These are phyloP conservation scores for Platorchestia sp. DNA, from an alignment of 1,140 invertebrate species.

Conservation along the genomic window DNA sequence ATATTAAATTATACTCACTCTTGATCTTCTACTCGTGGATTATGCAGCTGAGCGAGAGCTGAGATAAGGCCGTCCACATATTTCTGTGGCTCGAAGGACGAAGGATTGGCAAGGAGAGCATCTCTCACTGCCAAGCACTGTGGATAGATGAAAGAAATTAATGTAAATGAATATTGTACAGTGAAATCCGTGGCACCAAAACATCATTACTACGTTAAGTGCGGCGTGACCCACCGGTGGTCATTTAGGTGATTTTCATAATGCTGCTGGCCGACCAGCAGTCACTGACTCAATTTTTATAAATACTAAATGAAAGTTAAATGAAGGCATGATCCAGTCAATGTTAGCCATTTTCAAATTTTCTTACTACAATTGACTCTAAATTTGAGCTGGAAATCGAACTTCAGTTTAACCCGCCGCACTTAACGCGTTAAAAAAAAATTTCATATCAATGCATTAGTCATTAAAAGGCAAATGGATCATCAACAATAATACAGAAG, in stretches of 20 bases:
- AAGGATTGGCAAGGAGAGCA: not conserved
- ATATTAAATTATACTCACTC: not conserved
- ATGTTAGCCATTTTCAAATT: too few relatives aligned
- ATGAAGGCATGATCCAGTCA: too few relatives aligned
- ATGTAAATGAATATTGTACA: not conserved
- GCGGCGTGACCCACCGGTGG: too few relatives aligned
- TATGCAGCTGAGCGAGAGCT: not conserved
- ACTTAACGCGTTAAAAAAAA: too few relatives aligned
- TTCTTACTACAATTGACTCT: too few relatives aligned
- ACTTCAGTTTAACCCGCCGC: too few relatives aligned
- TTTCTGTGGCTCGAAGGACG: conserved; percentile 16
- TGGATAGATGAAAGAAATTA: not conserved
- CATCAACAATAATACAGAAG: not conserved
- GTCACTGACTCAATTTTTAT: too few relatives aligned
- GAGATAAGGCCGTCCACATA: conserved; percentile 57
- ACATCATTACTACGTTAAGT: not conserved
- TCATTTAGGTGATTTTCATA: too few relatives aligned
- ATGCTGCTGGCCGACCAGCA: too few relatives aligned
- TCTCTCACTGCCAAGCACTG: conserved; percentile 50
- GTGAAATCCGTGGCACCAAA: not conserved
- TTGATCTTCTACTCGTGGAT: not conserved
- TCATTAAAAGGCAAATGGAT: too few relatives aligned
- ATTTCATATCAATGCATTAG: not conserved
- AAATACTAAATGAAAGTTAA: too few relatives aligned
- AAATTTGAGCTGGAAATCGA: too few relatives aligned